Percentiles rank a stretch among this genome's conserved stretches.
Conservation (phyloP, 2,113 vertebrate species). For the Scolopax mira region DNA sequence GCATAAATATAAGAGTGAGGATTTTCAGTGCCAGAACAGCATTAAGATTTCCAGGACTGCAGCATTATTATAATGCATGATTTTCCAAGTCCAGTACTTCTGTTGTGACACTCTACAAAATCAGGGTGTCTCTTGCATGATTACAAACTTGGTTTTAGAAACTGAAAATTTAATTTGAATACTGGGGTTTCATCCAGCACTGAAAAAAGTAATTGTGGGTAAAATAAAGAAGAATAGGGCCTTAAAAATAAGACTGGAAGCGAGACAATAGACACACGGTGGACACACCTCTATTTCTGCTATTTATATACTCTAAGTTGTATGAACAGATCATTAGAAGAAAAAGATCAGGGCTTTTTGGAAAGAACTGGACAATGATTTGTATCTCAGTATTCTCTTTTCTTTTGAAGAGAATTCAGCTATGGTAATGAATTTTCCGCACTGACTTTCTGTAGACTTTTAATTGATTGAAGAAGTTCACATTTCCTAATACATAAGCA, state of each 20-base stretch:
- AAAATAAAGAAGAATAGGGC: background rate
- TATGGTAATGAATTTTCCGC: constrained; percentile 1
- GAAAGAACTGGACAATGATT: background rate
- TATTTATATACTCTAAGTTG: background rate
- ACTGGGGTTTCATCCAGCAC: background rate
- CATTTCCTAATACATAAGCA: background rate
- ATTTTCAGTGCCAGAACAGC: constrained; percentile 6
- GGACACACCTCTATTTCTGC: background rate
- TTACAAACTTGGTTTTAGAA: background rate
- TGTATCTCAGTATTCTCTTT: background rate
- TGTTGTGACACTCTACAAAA: background rate
- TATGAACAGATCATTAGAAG: background rate
- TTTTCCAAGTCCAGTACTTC: background rate
- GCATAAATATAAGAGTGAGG: background rate
- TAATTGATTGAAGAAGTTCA: constrained; percentile 6
- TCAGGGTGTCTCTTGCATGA: background rate
- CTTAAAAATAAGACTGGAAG: background rate
- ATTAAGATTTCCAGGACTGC: background rate
- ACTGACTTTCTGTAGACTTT: background rate
- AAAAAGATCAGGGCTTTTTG: background rate
- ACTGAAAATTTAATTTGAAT: background rate
- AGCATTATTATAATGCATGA: background rate
- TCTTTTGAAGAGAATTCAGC: constrained; percentile 7
- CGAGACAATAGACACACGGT: background rate
- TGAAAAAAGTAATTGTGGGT: background rate